Percentiles rank a stretch among this genome's conserved stretches.
Conservation (phyloP, 2,113 vertebrate species). For the Tragulus kanchil region DNA sequence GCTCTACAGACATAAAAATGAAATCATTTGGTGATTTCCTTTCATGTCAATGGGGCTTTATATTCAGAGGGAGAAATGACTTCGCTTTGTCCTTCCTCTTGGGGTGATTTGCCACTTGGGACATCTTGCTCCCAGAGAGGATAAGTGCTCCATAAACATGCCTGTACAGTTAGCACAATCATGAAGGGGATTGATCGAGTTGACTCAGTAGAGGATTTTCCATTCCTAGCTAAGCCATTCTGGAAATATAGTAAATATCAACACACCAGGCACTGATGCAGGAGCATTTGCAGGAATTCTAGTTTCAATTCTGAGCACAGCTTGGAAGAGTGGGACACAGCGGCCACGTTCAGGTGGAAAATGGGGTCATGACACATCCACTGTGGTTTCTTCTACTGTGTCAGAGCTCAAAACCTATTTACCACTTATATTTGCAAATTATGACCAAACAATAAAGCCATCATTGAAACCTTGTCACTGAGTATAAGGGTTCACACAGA, state of each 20-base stretch:
- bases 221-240: neutral
- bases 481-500: neutral
- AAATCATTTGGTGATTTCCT: too few species aligned
- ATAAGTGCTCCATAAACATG: neutral
- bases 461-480: neutral
- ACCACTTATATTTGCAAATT: neutral
- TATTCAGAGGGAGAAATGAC: neutral
- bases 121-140: neutral
- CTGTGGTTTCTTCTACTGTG: neutral
- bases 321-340: neutral
- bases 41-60: too few species aligned
- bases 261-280: neutral
- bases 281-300: neutral
- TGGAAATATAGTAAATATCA: neutral
- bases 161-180: conserved; percentile 13
- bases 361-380: neutral
- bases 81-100: neutral
- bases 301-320: neutral
- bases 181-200: neutral
- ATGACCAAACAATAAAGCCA: neutral
- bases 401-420: neutral
- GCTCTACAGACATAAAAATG: conserved; percentile 81
- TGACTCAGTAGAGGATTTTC: neutral
- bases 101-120: neutral
- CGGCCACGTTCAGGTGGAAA: neutral